Evolutionary conservation across 2,113 vertebrate genomes (phyloP).

Genomic region (Channa maculata): DNA sequence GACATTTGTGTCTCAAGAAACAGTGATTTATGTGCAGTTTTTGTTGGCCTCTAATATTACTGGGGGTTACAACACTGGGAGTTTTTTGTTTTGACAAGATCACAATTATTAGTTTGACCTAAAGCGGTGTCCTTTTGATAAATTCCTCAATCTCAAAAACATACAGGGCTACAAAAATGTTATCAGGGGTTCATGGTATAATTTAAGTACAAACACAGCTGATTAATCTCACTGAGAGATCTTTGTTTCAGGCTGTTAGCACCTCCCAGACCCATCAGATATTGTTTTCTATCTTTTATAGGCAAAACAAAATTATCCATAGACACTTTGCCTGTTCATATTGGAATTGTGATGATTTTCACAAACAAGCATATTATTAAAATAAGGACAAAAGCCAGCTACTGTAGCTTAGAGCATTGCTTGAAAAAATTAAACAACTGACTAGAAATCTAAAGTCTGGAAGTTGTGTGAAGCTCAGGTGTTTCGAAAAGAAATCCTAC

Average conservation of each 20-base stretch:
- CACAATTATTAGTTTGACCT: slow-evolving; percentile 26
- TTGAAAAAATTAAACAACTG: background rate
- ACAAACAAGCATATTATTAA: background rate
- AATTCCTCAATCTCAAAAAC: slow-evolving; percentile 13
- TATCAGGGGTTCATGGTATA: slow-evolving; percentile 9
- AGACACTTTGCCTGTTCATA: background rate
- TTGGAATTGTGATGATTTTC: background rate
- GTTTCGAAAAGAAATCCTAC: background rate
- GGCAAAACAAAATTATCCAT: background rate
- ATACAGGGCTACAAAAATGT: background rate
- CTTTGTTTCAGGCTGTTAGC: background rate
- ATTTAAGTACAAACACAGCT: slow-evolving; percentile 22
- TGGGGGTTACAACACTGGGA: background rate
- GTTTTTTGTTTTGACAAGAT: slow-evolving; percentile 13
- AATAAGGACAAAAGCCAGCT: background rate
- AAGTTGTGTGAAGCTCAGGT: too few species aligned
- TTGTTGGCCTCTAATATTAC: slow-evolving; percentile 15
- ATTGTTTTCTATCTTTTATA: background rate
- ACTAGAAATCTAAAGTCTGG: background rate
- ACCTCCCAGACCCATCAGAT: background rate
- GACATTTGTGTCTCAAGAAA: slow-evolving; percentile 29
- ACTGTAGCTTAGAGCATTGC: background rate
- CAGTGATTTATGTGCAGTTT: slow-evolving; percentile 15
- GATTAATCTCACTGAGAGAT: slow-evolving; percentile 8
- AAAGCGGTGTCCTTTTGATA: slow-evolving; percentile 8